Base-by-base conservation (phyloP, 30 jellyfish, hydroid and myxozoan species). In the Nemopilema nomurai region DNA sequence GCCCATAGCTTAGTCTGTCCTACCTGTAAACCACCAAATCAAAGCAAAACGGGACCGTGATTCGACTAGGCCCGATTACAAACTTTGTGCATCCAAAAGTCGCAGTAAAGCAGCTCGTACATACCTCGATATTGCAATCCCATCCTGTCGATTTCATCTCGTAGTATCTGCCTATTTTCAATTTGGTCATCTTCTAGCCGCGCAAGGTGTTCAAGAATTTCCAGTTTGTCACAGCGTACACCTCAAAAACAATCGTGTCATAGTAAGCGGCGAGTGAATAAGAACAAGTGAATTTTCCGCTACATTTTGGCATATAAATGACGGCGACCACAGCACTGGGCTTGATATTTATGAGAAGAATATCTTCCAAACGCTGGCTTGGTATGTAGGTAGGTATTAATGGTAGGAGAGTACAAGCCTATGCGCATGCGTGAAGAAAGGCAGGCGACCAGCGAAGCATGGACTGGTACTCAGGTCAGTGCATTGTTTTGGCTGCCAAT, bases 381-480 rank as follows among this genome's bases (percentile, higher is more conserved):
- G 57, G 9, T 41, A 41, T 41, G 57, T 41, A 41, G 57, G 57
- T 13, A 3, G 57, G 9, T 41, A 6, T 41, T 41, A 3, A 41
- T 41, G 57, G 57, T 13, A 41, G 57, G 9, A 41, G 6, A 3
- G 57, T 13, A 13, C 6, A 41, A 13, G 13, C 13, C 9, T 13
- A 41, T 20, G 62, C 93, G 87, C 93, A 84, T 84, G 87, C 93
- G 93, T 75, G 51, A 28, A 28, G 62, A 21, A 51, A 41, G 67
- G 62, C 28, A 19, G 81, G 66, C 18, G 86, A 57, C 77, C 93
- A 84, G 49, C 67, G 87, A 84, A 84, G 86, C 93, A 84, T 84
- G 87, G 71, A 74, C 93, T 23, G 93, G 93, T 84, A 52, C 65
- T 74, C 93, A 84, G 93, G 93, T 84, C 93, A 84, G 77, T 28